Conservation (phyloP, 2,113 vertebrate species). For the Xyrauchen texanus region DNA sequence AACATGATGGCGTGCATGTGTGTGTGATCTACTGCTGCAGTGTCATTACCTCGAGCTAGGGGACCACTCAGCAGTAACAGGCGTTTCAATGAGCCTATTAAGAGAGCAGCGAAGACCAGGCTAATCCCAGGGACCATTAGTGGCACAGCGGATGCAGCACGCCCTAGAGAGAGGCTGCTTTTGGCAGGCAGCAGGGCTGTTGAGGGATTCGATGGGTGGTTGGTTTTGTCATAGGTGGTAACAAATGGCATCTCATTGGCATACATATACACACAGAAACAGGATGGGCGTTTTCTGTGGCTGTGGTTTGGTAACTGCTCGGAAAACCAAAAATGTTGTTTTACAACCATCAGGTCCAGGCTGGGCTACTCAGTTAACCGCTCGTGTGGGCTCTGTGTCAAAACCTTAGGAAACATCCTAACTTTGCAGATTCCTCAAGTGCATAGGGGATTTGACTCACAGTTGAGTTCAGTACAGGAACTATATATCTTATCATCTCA, state of each 20-base stretch:
- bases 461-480: too few species aligned
- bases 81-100: constrained; percentile 46
- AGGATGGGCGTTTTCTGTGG: constrained; percentile 17
- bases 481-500: too few species aligned
- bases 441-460: too few species aligned
- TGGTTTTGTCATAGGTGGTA: background rate
- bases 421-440: too few species aligned
- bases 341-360: background rate
- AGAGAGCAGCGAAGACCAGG: constrained; percentile 24
- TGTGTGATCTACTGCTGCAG: constrained; percentile 11
- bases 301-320: background rate
- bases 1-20: constrained; percentile 7
- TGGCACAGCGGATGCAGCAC: constrained; percentile 17
- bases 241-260: background rate
- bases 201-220: background rate
- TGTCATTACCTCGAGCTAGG: constrained; percentile 33
- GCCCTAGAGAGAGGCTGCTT: constrained; percentile 26
- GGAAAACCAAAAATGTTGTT: constrained; percentile 6
- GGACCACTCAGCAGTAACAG: constrained; percentile 38
- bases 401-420: too few species aligned
- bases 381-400: background rate
- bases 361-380: background rate
- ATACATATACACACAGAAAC: background rate
- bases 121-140: constrained; percentile 38
- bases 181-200: background rate